Base-by-base conservation (phyloP, 1,140 invertebrate species). In the Piezodorus guildinii region DNA sequence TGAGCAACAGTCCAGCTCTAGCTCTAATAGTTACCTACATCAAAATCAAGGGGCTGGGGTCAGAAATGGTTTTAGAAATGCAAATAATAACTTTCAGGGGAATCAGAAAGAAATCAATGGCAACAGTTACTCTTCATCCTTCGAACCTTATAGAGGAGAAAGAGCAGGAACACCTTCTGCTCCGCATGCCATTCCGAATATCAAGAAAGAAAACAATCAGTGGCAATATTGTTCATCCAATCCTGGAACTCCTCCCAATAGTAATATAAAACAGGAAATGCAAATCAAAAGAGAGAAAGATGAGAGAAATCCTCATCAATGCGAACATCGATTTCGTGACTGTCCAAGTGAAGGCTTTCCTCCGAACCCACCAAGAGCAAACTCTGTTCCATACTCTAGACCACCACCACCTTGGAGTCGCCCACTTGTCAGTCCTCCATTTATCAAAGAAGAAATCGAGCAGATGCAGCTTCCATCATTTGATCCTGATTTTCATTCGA, bases 161-260 rank as follows among this genome's bases (percentile, higher is more conserved):
- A 39, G 34, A 39, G 12, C 34, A 10, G 34, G 34, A 10, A 39
- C 34, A 4, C 34, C 34, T 56, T 56, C 52, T 15, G 27, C 19
- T 56, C 23, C 52, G 10, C 15, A 3, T 23, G 14, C 21, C 6
- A 25, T 25, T 16, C 52, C 23, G 12, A 21, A 19, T 9, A 56
- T 56, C 15, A 56, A 56, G 23, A 56, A 56, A 56, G 52, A 56
- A 56, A 56, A 56, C 12, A 56, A 56, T 56, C 52, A 21, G 17
- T 56, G 52, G 52, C 52, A 56, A 16, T 56, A 25, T 14, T 23
- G 23, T 12, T 39, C 34, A 39, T 39, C 34, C 3, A 8, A 23
- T 49, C 17, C 46, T 56, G 52, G 15, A 17, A 23, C 21, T 21
- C 12, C 52, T 25, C 23, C 52, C 23, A 16, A 8, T 4, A 25